These are phyloP conservation scores for Upupa epops DNA, from an alignment of 2,113 vertebrate genomes.

Conservation along the genomic window DNA sequence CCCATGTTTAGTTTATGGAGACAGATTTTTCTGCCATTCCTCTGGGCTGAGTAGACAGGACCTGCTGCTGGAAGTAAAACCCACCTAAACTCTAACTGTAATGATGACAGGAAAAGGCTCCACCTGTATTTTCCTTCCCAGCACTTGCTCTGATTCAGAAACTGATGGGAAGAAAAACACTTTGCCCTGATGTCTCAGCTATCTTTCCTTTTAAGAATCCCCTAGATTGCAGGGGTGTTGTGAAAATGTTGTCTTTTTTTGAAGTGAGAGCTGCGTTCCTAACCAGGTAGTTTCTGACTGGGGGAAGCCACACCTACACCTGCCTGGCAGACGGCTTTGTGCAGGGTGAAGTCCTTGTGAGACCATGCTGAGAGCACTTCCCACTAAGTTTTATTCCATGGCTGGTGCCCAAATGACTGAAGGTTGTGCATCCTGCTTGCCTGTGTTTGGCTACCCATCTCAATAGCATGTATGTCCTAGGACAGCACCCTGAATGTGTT, in stretches of 20 bases:
- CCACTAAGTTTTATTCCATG: neutral
- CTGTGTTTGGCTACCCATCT: neutral
- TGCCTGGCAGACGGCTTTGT: fast-evolving
- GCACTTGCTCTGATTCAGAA: neutral
- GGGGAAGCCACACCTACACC: neutral
- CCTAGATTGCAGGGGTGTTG: neutral
- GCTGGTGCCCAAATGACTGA: neutral
- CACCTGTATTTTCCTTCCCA: neutral
- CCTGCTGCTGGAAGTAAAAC: neutral
- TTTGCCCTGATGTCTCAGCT: neutral
- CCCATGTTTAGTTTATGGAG: neutral
- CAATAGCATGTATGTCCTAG: fast-evolving
- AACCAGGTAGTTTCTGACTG: fast-evolving
- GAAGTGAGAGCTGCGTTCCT: neutral
- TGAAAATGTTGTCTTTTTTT: neutral
- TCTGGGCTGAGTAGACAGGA: neutral
- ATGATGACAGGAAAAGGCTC: neutral
- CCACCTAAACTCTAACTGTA: neutral
- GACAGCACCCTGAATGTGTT: neutral
- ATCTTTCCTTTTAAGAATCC: neutral
- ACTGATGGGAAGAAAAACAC: neutral
- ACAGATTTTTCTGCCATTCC: neutral
- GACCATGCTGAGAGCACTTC: neutral
- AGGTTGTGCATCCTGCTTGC: fast-evolving
- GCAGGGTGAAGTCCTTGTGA: neutral